Base-by-base conservation (phyloP, 2,888 invertebrate species). In the Epinotia bilunana region DNA sequence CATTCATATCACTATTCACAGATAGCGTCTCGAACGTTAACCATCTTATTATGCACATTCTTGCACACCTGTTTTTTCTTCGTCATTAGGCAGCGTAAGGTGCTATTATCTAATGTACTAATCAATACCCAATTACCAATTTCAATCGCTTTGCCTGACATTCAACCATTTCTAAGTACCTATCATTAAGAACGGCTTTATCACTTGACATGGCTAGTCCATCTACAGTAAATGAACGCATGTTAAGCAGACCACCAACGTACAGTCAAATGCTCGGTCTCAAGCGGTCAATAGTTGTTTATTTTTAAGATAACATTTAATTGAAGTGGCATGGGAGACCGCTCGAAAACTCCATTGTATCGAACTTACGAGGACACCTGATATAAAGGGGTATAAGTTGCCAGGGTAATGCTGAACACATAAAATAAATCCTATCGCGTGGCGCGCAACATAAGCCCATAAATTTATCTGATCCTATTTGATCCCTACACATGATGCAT, bases 391-490 rank as follows among this genome's bases (percentile, higher is more conserved):
- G 61, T 74, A 72, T 69, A 72, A 74, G 12, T 69, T 72, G 72
- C 68, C 72, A 60, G 62, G 49, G 57, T 63, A 77, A 64, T 63
- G 18, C 61, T 62, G 71, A 72, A 46, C 71, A 75, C 71, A 75
- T 75, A 62, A 72, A 71, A 67, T 75, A 72, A 75, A 75, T 72
- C 75, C 67, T 72, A 43, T 18, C 33, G 67, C 71, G 67, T 62
- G 65, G 71, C 57, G 75, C 74, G 62, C 74, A 67, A 65, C 75
- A 55, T 78, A 78, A 78, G 74, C 79, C 65, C 79, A 79, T 82
- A 81, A 79, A 80, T 82, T 79, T 78, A 77, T 76, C 79, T 81
- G 79, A 83, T 81, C 83, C 81, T 74, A 78, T 82, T 80, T 83
- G 78, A 82, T 82, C 82, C 82, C 76, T 77, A 77, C 79, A 77